Conservation (phyloP, 2,888 invertebrate genomes). For the Achlya flavicornis region DNA sequence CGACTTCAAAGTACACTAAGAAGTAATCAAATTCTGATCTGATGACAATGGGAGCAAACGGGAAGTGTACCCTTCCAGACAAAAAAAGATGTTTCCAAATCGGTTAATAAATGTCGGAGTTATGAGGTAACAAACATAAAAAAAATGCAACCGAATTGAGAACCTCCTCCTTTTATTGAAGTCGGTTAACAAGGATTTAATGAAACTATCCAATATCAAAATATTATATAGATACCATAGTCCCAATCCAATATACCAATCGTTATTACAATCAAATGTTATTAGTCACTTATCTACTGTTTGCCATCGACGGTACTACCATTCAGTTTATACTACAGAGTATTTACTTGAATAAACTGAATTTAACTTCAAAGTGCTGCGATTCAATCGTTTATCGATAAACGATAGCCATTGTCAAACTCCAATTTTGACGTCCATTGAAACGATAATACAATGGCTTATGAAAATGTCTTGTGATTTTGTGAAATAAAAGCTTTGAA, state of each 20-base stretch:
- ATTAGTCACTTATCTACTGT: background rate
- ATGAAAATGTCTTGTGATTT: conserved; percentile 1
- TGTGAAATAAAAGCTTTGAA: background rate
- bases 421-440: conserved; percentile 17
- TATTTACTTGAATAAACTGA: conserved; percentile 7
- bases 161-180: too few relatives aligned
- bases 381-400: conserved; percentile 16
- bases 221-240: too few relatives aligned
- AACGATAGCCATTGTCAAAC: conserved; percentile 16
- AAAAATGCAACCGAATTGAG: too few relatives aligned
- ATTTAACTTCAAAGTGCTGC: conserved; percentile 10
- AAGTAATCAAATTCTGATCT: too few relatives aligned
- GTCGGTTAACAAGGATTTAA: too few relatives aligned
- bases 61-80: too few relatives aligned
- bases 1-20: too few relatives aligned
- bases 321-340: background rate
- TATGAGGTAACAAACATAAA: too few relatives aligned
- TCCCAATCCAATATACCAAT: background rate
- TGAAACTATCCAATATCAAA: too few relatives aligned
- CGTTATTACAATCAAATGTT: background rate
- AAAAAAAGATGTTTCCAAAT: too few relatives aligned
- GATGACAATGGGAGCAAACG: too few relatives aligned
- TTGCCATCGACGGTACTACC: background rate
- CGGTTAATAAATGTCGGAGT: too few relatives aligned
- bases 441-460: conserved; percentile 18